These are phyloP conservation scores for Sphaerophoria taeniata DNA, from an alignment of 2,888 invertebrate genomes.

Conservation along the genomic window DNA sequence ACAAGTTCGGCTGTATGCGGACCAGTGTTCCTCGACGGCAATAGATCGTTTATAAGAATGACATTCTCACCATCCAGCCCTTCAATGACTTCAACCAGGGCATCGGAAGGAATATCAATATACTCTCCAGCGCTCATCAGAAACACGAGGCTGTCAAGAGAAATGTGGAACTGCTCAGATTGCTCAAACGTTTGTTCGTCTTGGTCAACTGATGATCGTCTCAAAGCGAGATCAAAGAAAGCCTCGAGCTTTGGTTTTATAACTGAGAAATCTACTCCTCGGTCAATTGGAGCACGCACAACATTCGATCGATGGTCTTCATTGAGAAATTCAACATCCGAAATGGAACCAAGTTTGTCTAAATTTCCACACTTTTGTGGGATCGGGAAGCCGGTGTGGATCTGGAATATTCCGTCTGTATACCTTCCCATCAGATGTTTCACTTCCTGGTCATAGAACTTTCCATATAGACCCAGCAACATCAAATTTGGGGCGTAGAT, in stretches of 20 bases:
- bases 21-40: constrained; percentile 79
- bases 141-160: constrained; percentile 78
- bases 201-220: neutral
- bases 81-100: constrained; percentile 71
- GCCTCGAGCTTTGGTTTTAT: constrained; percentile 75
- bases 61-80: constrained; percentile 55
- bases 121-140: constrained; percentile 77
- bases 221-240: constrained; percentile 56
- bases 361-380: constrained; percentile 75
- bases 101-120: constrained; percentile 78
- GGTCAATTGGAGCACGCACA: constrained; percentile 53
- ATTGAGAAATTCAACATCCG: constrained; percentile 73
- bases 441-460: constrained; percentile 75
- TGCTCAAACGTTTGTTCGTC: neutral
- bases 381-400: constrained; percentile 78
- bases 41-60: constrained; percentile 77
- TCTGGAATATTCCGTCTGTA: constrained; percentile 75
- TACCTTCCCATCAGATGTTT: constrained; percentile 59
- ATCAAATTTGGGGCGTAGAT: constrained; percentile 76
- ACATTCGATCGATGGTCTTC: constrained; percentile 51
- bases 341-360: constrained; percentile 73
- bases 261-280: constrained; percentile 58
- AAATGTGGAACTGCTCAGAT: constrained; percentile 65
- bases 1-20: constrained; percentile 78
- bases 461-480: constrained; percentile 76